phyloP scores from a whole-genome alignment of 2,888 invertebrate species.

The Eudasyphora cyanicolor region DNA sequence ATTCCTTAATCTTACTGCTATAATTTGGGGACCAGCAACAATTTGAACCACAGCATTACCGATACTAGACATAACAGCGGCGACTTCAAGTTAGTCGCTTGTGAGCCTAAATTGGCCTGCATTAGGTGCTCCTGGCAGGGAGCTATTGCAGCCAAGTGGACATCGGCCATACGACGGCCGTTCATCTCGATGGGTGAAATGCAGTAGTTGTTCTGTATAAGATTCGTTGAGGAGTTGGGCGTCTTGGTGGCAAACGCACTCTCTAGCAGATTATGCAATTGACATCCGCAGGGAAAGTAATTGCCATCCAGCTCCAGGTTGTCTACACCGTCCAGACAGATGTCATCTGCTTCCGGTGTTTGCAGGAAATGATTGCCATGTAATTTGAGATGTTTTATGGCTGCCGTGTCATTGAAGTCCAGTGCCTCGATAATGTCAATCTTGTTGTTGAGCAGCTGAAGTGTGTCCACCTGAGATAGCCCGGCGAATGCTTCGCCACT shows the following conservation, averaged over 20 bases:
- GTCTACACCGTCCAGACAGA: slow-evolving; percentile 86
- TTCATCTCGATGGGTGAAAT: slow-evolving; percentile 92
- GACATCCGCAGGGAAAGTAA: slow-evolving; percentile 94
- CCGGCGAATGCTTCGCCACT: slow-evolving; percentile 89
- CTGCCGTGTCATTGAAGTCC: slow-evolving; percentile 86
- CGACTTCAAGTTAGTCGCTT: slow-evolving; percentile 71
- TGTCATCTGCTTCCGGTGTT: slow-evolving; percentile 85
- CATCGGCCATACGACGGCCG: slow-evolving; percentile 86
- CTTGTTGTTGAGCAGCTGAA: slow-evolving; percentile 91
- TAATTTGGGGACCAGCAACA: slow-evolving; percentile 44
- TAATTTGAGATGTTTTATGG: slow-evolving; percentile 86
- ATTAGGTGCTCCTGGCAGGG: slow-evolving; percentile 86
- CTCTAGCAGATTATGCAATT: slow-evolving; percentile 87
- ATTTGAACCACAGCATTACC: slow-evolving; percentile 46
- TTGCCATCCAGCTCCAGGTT: slow-evolving; percentile 87
- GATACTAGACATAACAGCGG: slow-evolving; percentile 16
- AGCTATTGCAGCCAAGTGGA: slow-evolving; percentile 85
- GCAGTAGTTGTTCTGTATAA: slow-evolving; percentile 89
- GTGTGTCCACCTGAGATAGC: slow-evolving; percentile 85
- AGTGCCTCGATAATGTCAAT: slow-evolving; percentile 90
- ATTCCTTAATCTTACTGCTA: slow-evolving; percentile 34
- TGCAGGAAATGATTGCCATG: slow-evolving; percentile 92
- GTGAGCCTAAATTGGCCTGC: slow-evolving; percentile 84
- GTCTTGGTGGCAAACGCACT: slow-evolving; percentile 88
- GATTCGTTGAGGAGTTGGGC: slow-evolving; percentile 82